Base-by-base conservation (phyloP, 2,113 vertebrate genomes). In the Sinosuthora webbiana region DNA sequence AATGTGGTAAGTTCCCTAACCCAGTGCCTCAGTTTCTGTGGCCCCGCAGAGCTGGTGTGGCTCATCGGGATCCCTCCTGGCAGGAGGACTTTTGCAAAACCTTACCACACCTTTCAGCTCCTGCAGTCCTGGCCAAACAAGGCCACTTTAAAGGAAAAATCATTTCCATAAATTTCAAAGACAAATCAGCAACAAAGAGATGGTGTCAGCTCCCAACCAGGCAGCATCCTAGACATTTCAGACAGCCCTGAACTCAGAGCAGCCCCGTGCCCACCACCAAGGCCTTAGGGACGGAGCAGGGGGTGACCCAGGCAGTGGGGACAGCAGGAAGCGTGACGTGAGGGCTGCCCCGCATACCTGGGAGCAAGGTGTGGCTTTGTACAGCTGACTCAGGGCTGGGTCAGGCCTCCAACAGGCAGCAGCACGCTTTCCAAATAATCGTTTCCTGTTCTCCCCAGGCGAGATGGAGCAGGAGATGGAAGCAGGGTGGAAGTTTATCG, bases 331-430 rank as follows among this genome's bases (percentile, higher is more conserved):
- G 92, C 12, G 2, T 63, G 81, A 53, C 47, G 7, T 37, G 69
- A 56, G 63, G 13, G 81, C 83, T 89, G 55, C 94, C 85, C 73
- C 0, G 25, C 89, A 97, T 96, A 98, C 96, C 97, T 97, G 92
- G 82, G 12, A 93, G 64, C 84, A 91, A 97, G 97, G 95, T 97
- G 92, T 79, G 94, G 88, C 80, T 90, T 47, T 65, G 41, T 12
- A 44, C 25, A 87, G 86, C 44, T 98, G 97, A 98, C 90, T 97
- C 97, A 98, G 83, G 42, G 56, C 62, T 86, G 59, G 91, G 22
- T 78, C 93, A 89, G 85, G 68, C 49, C 89, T 89, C 84, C 78
- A 5, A 18, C 94, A 97, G 23, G 83, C 86, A 74, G 69, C 3
- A 87, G 78, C 94, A 93, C 3, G 83, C 92, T 93, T 4, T 67